Conservation (phyloP, 2,888 invertebrate genomes). For the Eueremaeus valkanovi region DNA sequence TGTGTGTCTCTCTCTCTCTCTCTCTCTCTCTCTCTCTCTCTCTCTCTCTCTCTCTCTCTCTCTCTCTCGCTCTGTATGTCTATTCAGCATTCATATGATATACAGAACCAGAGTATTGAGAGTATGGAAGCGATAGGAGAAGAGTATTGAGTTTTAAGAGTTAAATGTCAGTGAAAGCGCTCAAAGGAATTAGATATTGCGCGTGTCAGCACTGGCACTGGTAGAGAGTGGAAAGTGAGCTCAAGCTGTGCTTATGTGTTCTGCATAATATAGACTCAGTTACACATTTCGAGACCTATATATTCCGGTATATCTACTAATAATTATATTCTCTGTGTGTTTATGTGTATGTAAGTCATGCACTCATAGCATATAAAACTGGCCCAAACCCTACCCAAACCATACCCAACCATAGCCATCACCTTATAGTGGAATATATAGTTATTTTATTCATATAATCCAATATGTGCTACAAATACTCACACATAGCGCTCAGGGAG, state of each 20-base stretch:
- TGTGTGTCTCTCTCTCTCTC: background rate
- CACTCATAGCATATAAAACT: background rate
- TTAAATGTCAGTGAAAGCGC: background rate
- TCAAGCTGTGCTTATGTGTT: background rate
- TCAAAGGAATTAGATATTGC: conserved; percentile 17
- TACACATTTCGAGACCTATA: conserved; percentile 34
- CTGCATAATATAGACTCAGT: conserved; percentile 31
- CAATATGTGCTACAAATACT: conserved; percentile 32
- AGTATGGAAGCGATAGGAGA: background rate
- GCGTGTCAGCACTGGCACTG: conserved; percentile 24
- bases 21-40: background rate
- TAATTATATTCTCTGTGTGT: background rate
- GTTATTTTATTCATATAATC: background rate
- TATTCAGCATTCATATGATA: too few relatives aligned
- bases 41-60: background rate
- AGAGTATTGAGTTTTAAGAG: background rate
- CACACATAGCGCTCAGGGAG: conserved; percentile 28
- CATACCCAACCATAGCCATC: background rate
- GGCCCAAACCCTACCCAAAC: conserved; percentile 20
- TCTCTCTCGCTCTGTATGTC: background rate
- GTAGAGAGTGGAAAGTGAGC: background rate
- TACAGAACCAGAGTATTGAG: background rate
- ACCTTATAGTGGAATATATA: background rate
- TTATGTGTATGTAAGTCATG: background rate
- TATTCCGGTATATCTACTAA: background rate